Conservation (phyloP, 2,797 vertebrate species). For the Esox masquinongy region DNA sequence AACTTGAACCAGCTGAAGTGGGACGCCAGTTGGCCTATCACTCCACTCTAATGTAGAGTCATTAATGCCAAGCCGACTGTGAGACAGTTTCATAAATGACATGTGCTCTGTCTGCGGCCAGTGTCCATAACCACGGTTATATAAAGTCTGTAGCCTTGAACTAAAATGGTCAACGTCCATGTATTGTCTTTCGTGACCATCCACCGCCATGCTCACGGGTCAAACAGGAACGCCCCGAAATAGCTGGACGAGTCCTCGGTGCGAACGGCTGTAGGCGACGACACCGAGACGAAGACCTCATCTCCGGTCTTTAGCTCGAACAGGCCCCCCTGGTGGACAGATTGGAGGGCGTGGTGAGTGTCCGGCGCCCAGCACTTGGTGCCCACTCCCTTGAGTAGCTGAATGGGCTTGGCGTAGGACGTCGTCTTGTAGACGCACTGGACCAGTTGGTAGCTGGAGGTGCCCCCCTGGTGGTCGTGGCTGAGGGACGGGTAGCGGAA, state of each 20-base stretch:
- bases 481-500: conserved; percentile 62
- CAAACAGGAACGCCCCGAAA: conserved; percentile 68
- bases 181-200: neutral
- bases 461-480: neutral
- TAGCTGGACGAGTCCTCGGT: conserved; percentile 57
- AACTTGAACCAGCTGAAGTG: no score
- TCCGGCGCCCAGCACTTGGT: conserved; percentile 70
- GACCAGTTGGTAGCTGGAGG: conserved; percentile 61
- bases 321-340: conserved; percentile 72
- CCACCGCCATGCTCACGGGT: conserved; percentile 48
- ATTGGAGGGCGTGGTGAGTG: conserved; percentile 65
- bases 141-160: neutral
- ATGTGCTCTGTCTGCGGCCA: neutral
- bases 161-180: neutral
- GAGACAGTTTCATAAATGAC: neutral
- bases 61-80: neutral
- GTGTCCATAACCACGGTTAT: neutral
- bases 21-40: neutral
- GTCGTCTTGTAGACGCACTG: conserved; percentile 71
- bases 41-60: neutral
- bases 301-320: conserved; percentile 69
- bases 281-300: conserved; percentile 70
- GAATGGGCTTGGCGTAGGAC: conserved; percentile 56
- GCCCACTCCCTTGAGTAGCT: conserved; percentile 70
- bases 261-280: conserved; percentile 56